A percentile compares a stretch with the other conserved stretches of the same genome.
phyloP scores from a whole-genome alignment of 2,888 invertebrate species.

The Ceramica pisi region DNA sequence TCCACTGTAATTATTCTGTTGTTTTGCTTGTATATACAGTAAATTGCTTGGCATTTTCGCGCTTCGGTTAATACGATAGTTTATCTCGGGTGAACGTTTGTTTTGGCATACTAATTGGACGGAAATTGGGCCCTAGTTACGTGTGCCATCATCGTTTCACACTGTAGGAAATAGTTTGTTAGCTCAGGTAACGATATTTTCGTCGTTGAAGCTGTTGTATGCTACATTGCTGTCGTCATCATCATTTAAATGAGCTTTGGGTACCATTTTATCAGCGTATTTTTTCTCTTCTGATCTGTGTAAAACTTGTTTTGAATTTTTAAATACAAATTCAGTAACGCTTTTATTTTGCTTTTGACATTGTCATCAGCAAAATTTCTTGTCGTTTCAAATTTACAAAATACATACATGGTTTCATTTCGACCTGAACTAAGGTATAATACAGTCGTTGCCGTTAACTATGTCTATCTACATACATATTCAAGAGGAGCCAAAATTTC shows the following conservation, averaged over 20 bases:
- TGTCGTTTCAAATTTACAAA: background rate
- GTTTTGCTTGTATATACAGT: constrained; percentile 56
- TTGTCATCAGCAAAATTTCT: background rate
- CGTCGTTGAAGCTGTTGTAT: constrained; percentile 1
- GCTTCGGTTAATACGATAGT: constrained; percentile 55
- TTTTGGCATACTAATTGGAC: constrained; percentile 62
- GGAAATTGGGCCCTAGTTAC: constrained; percentile 54
- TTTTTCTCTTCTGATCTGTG: background rate
- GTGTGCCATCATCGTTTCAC: constrained; percentile 46
- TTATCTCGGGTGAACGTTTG: constrained; percentile 60
- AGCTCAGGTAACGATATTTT: constrained; percentile 44
- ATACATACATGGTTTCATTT: background rate
- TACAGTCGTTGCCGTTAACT: constrained; percentile 2
- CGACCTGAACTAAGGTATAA: background rate
- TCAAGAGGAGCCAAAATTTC: constrained; percentile 6
- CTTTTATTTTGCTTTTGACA: background rate
- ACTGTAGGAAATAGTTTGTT: constrained; percentile 49
- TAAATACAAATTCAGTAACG: background rate
- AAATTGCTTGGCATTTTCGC: constrained; percentile 55
- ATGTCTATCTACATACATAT: constrained; percentile 18
- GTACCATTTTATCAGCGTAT: background rate
- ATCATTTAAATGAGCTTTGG: background rate
- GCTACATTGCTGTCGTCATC: constrained; percentile 1
- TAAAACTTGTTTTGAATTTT: background rate
- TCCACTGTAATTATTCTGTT: constrained; percentile 62